phyloP scores from a whole-genome alignment of 2,888 invertebrate species.

The Pollenia griseotomentosa region DNA sequence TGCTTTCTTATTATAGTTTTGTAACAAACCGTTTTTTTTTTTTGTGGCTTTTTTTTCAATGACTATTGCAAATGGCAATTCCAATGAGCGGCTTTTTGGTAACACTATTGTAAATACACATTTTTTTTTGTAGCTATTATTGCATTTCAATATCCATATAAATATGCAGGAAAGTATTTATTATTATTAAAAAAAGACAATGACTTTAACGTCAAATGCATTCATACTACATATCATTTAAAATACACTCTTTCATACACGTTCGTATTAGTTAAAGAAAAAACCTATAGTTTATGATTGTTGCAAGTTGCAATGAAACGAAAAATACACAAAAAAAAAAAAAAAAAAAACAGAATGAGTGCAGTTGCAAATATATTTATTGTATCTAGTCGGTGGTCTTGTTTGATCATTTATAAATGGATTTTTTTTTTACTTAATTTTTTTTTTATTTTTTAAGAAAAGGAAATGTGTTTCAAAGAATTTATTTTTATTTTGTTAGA shows the following conservation, averaged over 20 bases:
- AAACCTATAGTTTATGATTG: constrained; percentile 54
- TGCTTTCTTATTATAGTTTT: constrained; percentile 60
- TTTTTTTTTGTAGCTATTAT: constrained; percentile 41
- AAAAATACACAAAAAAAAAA: constrained; percentile 2
- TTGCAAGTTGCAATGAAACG: constrained; percentile 16
- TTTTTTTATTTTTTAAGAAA: constrained; percentile 35
- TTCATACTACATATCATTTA: constrained; percentile 50
- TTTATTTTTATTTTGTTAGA: constrained; percentile 26
- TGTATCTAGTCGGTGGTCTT: constrained; percentile 68
- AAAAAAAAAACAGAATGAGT: constrained; percentile 44
- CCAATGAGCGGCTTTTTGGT: constrained; percentile 54
- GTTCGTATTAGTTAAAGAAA: constrained; percentile 30
- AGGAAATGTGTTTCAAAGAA: constrained; percentile 60
- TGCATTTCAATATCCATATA: constrained; percentile 52
- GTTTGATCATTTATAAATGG: constrained; percentile 67
- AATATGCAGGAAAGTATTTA: constrained; percentile 20
- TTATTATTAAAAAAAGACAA: constrained; percentile 45
- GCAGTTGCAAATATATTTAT: constrained; percentile 65
- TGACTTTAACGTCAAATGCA: constrained; percentile 61
- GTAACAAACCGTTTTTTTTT: constrained; percentile 37
- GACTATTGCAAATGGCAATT: constrained; percentile 51
- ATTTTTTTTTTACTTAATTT: constrained; percentile 33
- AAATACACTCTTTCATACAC: constrained; percentile 9
- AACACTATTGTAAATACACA: constrained; percentile 50
- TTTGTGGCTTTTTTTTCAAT: constrained; percentile 16